Conservation (phyloP, 2,797 vertebrate genomes). For the Austrolebias charrua region DNA sequence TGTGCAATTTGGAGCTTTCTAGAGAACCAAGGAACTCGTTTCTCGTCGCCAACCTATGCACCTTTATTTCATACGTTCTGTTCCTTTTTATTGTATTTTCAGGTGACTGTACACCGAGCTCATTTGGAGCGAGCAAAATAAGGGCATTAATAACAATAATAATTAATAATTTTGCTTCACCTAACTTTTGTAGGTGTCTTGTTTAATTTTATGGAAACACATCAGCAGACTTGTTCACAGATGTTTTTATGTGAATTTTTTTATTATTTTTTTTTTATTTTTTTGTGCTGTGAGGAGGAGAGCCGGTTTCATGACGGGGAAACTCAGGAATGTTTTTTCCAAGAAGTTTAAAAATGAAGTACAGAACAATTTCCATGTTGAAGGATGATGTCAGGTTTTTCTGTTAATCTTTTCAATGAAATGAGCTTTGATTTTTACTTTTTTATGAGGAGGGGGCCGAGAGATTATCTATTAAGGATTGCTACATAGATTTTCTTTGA, state of each 20-base stretch:
- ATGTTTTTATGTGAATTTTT: slow-evolving; percentile 35
- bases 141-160: slow-evolving; percentile 65
- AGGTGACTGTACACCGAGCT: slow-evolving; percentile 21
- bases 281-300: slow-evolving; percentile 67
- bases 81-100: slow-evolving; percentile 18
- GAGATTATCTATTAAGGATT: slow-evolving; percentile 26
- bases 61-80: slow-evolving; percentile 52
- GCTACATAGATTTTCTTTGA: slow-evolving; percentile 21
- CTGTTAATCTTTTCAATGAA: slow-evolving; percentile 6
- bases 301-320: slow-evolving; percentile 63
- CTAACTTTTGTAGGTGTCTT: slow-evolving; percentile 56
- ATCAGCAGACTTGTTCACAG: slow-evolving; percentile 39
- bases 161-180: background rate
- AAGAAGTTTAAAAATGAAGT: slow-evolving; percentile 47
- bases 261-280: slow-evolving; percentile 14
- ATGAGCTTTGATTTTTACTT: slow-evolving; percentile 2
- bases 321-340: slow-evolving; percentile 70
- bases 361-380: slow-evolving; percentile 25
- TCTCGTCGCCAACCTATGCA: slow-evolving; percentile 71
- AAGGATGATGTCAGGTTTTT: slow-evolving; percentile 28
- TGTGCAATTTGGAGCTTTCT: slow-evolving; percentile 73
- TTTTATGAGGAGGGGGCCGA: slow-evolving; percentile 11
- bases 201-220: slow-evolving; percentile 24
- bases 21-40: slow-evolving; percentile 59
- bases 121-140: slow-evolving; percentile 44